Evolutionary conservation across 2,797 vertebrate species (phyloP).

Genomic region (Gastrophryne carolinensis): DNA sequence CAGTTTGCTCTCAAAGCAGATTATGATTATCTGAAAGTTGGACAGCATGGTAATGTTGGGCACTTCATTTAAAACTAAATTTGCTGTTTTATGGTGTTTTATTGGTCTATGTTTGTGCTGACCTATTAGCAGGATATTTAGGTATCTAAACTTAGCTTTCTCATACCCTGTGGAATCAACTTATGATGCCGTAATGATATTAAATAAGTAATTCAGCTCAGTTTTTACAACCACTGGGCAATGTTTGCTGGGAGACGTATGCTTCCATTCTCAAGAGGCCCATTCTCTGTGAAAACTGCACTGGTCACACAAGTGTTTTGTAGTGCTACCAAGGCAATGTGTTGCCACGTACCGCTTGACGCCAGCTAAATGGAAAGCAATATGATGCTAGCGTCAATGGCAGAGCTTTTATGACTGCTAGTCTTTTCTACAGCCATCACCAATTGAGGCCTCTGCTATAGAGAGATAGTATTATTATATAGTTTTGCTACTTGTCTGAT

Average conservation of each 20-base stretch:
- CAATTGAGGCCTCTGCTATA: not conserved
- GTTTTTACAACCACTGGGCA: conserved; percentile 8
- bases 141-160: not conserved
- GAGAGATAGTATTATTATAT: not conserved
- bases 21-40: not conserved
- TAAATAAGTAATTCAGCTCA: not conserved
- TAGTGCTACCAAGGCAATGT: not conserved
- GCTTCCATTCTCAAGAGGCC: conserved; percentile 12
- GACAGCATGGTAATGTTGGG: not conserved
- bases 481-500: no score
- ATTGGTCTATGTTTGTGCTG: not conserved
- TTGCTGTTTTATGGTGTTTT: not conserved
- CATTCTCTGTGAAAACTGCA: not conserved
- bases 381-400: not conserved
- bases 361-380: conserved; percentile 8
- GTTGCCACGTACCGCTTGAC: conserved; percentile 1
- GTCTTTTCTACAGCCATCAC: not conserved
- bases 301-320: not conserved
- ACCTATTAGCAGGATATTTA: not conserved
- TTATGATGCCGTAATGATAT: conserved; percentile 1
- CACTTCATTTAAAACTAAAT: not conserved
- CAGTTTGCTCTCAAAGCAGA: not conserved
- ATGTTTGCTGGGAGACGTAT: conserved; percentile 19
- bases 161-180: not conserved
- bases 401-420: not conserved